phyloP scores from a whole-genome alignment of 2,888 invertebrate genomes.

The Yponomeuta cagnagella region DNA sequence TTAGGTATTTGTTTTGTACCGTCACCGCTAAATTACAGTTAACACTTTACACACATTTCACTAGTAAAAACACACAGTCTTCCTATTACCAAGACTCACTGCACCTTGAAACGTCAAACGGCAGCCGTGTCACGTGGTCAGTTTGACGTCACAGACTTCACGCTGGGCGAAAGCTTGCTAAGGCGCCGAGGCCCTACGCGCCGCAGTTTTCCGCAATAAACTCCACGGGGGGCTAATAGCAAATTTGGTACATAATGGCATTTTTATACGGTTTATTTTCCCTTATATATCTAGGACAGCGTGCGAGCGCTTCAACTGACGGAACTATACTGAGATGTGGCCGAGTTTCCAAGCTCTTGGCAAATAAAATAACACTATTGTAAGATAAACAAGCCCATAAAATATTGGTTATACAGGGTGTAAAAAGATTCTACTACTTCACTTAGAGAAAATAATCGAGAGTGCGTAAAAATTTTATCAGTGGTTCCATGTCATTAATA shows the following conservation, averaged over 20 bases:
- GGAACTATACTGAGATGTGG: slow-evolving; percentile 60
- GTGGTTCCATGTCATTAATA: too few relatives aligned
- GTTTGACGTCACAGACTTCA: slow-evolving; percentile 30
- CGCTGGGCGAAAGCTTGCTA: slow-evolving; percentile 24
- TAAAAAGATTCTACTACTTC: too few relatives aligned
- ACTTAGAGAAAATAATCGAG: background rate
- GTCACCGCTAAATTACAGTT: too few relatives aligned
- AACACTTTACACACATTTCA: too few relatives aligned
- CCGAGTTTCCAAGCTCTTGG: slow-evolving; percentile 45
- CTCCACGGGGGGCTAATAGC: background rate
- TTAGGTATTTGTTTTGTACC: too few relatives aligned
- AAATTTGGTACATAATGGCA: background rate
- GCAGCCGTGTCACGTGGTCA: slow-evolving; percentile 29
- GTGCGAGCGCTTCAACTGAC: slow-evolving; percentile 52
- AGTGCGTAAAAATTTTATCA: background rate
- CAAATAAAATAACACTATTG: slow-evolving; percentile 55
- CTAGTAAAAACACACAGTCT: too few relatives aligned
- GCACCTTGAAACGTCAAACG: slow-evolving; percentile 24
- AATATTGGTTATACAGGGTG: slow-evolving; percentile 19
- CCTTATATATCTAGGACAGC: slow-evolving; percentile 27
- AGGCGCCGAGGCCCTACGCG: background rate
- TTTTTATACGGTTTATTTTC: background rate
- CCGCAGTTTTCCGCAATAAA: background rate
- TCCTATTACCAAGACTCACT: slow-evolving; percentile 18
- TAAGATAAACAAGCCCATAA: slow-evolving; percentile 49